Percentiles rank a stretch among this genome's conserved stretches.
These are phyloP conservation scores for Folsomia manolachei DNA, from an alignment of 2,888 invertebrate genomes.

Conservation along the genomic window DNA sequence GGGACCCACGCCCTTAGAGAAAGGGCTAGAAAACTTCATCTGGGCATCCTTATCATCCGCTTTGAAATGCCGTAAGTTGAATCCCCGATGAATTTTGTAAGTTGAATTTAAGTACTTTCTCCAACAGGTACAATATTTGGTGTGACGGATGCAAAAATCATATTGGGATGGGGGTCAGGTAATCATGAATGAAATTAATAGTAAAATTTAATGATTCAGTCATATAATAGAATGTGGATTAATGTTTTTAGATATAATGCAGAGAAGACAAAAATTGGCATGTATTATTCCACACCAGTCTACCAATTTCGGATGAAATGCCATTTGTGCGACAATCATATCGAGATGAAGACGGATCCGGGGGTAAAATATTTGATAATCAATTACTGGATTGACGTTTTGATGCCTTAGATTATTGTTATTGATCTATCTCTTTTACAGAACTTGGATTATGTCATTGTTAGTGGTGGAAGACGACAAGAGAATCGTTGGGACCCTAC, in stretches of 20 bases:
- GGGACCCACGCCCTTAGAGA: constrained; percentile 93
- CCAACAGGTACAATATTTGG: constrained; percentile 99
- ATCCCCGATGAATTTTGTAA: too few relatives aligned
- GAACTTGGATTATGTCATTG: constrained; percentile 95
- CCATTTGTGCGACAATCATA: constrained; percentile 94
- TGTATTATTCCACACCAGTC: constrained; percentile 96
- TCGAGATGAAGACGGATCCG: constrained; percentile 97
- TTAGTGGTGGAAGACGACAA: constrained; percentile 91
- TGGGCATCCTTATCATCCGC: constrained; percentile 92
- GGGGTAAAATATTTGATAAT: too few relatives aligned
- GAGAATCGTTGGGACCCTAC: constrained; percentile 98
- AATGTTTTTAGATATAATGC: constrained; percentile 73
- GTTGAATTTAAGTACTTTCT: too few relatives aligned
- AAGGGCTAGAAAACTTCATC: constrained; percentile 87
- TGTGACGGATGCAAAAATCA: constrained; percentile 97
- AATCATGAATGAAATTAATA: constrained; percentile 7
- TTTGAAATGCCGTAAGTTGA: constrained; percentile 99
- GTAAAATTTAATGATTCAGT: neutral
- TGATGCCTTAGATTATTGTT: neutral
- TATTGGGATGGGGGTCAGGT: constrained; percentile 95
- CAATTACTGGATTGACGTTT: neutral
- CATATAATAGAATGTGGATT: neutral
- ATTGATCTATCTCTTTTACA: constrained; percentile 57
- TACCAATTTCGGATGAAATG: constrained; percentile 99
- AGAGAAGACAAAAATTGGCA: constrained; percentile 88